phyloP scores from a whole-genome alignment of 2,888 invertebrate genomes.

The Catocala sponsa region DNA sequence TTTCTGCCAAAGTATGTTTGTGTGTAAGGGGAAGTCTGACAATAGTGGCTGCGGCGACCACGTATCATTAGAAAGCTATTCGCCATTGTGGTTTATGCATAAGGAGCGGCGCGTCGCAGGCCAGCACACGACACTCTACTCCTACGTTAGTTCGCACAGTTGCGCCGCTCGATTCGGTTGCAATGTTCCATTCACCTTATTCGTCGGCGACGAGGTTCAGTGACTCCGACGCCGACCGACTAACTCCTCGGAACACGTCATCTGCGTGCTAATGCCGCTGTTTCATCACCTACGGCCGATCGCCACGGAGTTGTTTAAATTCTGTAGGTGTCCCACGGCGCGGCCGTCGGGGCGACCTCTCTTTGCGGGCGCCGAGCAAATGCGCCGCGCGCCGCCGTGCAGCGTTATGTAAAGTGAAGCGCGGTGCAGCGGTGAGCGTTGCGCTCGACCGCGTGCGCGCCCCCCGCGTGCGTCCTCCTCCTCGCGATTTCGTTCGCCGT shows the following conservation, averaged over 20 bases:
- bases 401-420: slow-evolving; percentile 83
- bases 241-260: slow-evolving; percentile 79
- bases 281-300: slow-evolving; percentile 76
- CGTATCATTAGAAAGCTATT: slow-evolving; percentile 82
- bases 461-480: slow-evolving; percentile 59
- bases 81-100: slow-evolving; percentile 64
- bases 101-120: slow-evolving; percentile 68
- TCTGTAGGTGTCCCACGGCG: slow-evolving; percentile 75
- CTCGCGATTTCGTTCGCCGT: slow-evolving; percentile 74
- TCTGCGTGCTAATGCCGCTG: slow-evolving; percentile 77
- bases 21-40: slow-evolving; percentile 41
- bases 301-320: slow-evolving; percentile 75
- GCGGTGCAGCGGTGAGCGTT: slow-evolving; percentile 80
- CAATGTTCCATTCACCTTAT: slow-evolving; percentile 87
- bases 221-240: slow-evolving; percentile 82
- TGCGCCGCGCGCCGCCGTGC: slow-evolving; percentile 63
- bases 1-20: slow-evolving; percentile 47
- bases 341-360: slow-evolving; percentile 78
- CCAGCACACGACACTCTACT: slow-evolving; percentile 57
- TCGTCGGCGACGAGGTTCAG: slow-evolving; percentile 82
- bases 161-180: slow-evolving; percentile 76
- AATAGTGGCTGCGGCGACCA: slow-evolving; percentile 52
- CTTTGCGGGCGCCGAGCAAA: slow-evolving; percentile 69
- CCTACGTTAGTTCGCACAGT: slow-evolving; percentile 63
- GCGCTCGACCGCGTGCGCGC: slow-evolving; percentile 83